Base-by-base conservation (phyloP, 2,113 vertebrate species). In the Apus apus region DNA sequence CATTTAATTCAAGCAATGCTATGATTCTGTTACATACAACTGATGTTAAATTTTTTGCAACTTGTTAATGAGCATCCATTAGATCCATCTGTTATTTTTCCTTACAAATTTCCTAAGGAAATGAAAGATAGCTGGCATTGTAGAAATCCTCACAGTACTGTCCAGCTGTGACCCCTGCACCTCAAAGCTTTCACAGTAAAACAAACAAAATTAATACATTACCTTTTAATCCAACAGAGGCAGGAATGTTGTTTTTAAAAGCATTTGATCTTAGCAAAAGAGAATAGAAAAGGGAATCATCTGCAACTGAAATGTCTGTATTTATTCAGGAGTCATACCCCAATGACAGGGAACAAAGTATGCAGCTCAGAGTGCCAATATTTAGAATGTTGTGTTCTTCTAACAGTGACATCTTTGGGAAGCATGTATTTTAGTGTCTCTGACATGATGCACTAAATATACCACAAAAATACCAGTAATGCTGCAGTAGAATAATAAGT, bases 241-340 rank as follows among this genome's bases (percentile, higher is more conserved):
- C 12, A 66, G 17, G 38, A 54, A 74, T 40, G 14, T 6, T 66
- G 93, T 91, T 38, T 76, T 56, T 9, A 56, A 83, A 60, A 70
- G 6, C 26, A 54, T 73, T 91, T 94, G 61, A 73, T 93, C 58
- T 93, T 76, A 58, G n/a, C 18, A 83, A 85, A 92, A 85, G 81
- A 65, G 57, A 66, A 80, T 86, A 90, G 50, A 77, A 85, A 88
- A 61, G 11, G 46, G 72, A 86, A 84, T 40, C 88, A 90, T 64
- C 64, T 92, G 85, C 40, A 85, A 57, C 56, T 45, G 26, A 57
- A 91, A 87, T 2, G 7, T 34, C 58, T 86, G 21, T 64, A 85
- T 80, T 70, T 81, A 77, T 94, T 65, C 71, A 70, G 58, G 14
- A 45, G 75, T 22, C 21, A 22, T 78, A 43, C 19, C 20, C n/a